Evolutionary conservation across 2,888 invertebrate genomes (phyloP).

Genomic region (Lacanobia oleracea): DNA sequence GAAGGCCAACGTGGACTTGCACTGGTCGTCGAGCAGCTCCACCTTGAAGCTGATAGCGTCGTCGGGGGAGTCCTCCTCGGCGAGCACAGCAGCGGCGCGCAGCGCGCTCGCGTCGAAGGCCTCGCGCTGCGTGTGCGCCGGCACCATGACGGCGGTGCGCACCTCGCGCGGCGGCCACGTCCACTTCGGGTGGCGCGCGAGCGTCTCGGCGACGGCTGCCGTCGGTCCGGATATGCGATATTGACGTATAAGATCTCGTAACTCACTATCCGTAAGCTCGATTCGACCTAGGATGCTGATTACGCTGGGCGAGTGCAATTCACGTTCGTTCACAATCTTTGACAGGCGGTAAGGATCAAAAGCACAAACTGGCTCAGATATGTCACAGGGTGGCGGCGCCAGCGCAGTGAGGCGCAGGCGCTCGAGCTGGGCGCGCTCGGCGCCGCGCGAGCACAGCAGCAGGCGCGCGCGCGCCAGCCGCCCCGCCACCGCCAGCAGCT

Average conservation of each 20-base stretch:
- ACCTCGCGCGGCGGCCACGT: conserved; percentile 69
- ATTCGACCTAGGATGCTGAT: conserved; percentile 75
- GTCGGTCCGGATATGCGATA: conserved; percentile 62
- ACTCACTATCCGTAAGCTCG: conserved; percentile 66
- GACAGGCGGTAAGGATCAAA: conserved; percentile 82
- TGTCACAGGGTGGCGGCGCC: conserved; percentile 76
- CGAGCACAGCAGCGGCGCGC: conserved; percentile 79
- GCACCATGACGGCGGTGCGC: conserved; percentile 71
- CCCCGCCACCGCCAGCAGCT: conserved; percentile 60
- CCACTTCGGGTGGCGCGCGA: conserved; percentile 63
- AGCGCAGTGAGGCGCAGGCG: conserved; percentile 13
- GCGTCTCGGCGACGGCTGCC: conserved; percentile 67
- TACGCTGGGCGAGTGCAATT: conserved; percentile 75
- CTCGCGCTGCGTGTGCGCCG: conserved; percentile 67
- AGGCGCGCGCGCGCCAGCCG: conserved; percentile 37
- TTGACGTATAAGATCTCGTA: conserved; percentile 66
- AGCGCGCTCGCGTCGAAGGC: conserved; percentile 73
- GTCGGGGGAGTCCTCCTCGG: conserved; percentile 72
- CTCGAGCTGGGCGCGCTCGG: conserved; percentile 53
- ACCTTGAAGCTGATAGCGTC: conserved; percentile 73
- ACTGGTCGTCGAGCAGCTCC: conserved; percentile 79
- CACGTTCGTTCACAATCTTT: conserved; percentile 78
- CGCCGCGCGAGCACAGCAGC: conserved; percentile 74
- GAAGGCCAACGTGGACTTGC: conserved; percentile 79
- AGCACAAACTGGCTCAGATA: conserved; percentile 70